phyloP scores from a whole-genome alignment of 2,888 invertebrate species.

The Acheta domesticus region DNA sequence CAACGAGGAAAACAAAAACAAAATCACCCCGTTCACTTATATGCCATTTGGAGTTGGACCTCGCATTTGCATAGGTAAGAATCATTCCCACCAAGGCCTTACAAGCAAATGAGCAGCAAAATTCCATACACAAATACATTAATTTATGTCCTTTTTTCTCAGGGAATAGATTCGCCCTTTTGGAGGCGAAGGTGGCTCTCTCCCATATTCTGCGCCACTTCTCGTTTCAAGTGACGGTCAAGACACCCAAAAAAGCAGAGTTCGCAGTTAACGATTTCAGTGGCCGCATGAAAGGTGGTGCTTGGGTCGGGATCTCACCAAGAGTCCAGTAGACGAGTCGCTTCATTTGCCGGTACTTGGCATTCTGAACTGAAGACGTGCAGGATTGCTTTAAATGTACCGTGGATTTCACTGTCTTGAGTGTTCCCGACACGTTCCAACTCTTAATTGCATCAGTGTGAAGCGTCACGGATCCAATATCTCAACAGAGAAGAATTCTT shows the following conservation, averaged over 20 bases:
- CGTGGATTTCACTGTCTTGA: too few relatives aligned
- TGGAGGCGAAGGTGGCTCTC: constrained; percentile 49
- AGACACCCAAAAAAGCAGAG: constrained; percentile 47
- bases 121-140: too few relatives aligned
- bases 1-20: constrained; percentile 45
- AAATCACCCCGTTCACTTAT: constrained; percentile 39
- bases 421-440: too few relatives aligned
- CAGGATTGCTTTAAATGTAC: too few relatives aligned
- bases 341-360: too few relatives aligned
- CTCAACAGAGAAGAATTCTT: too few relatives aligned
- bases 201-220: constrained; percentile 47
- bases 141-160: constrained; percentile 31
- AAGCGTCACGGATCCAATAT: too few relatives aligned
- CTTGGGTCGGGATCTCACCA: constrained; percentile 45
- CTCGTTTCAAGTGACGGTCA: constrained; percentile 46
- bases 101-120: too few relatives aligned
- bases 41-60: constrained; percentile 40
- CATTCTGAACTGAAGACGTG: too few relatives aligned
- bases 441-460: too few relatives aligned
- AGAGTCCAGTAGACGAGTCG: constrained; percentile 31
- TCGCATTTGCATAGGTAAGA: constrained; percentile 40
- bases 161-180: constrained; percentile 50
- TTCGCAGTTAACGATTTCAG: constrained; percentile 40
- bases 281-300: constrained; percentile 45
- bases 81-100: neutral